Conservation (phyloP, 2,888 invertebrate species). For the Entomobrya multifasciata region DNA sequence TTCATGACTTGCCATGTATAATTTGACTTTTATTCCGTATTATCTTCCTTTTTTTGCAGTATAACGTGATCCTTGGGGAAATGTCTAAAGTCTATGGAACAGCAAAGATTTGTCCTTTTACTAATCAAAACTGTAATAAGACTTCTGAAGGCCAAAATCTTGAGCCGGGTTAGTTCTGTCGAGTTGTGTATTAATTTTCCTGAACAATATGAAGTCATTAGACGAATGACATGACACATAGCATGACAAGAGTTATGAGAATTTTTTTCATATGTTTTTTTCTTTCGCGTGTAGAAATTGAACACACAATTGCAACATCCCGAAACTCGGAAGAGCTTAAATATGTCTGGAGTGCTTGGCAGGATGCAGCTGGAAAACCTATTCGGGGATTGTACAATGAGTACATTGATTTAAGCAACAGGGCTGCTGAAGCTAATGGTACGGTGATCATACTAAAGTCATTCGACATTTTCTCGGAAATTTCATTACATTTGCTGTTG, state of each 20-base stretch:
- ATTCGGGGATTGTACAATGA: conserved; percentile 89
- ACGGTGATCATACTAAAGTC: background rate
- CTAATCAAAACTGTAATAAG: conserved; percentile 82
- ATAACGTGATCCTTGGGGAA: conserved; percentile 82
- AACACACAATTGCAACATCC: conserved; percentile 87
- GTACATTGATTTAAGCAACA: conserved; percentile 90
- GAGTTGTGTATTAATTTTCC: background rate
- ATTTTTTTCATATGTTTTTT: background rate
- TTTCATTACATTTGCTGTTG: too few relatives aligned
- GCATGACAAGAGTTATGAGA: too few relatives aligned
- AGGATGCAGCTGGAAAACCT: conserved; percentile 90
- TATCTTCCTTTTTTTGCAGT: conserved; percentile 76
- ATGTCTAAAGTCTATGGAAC: conserved; percentile 90
- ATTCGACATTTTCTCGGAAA: background rate
- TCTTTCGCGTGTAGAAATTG: conserved; percentile 85
- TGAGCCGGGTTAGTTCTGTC: conserved; percentile 81
- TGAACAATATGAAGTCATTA: background rate
- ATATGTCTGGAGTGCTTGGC: conserved; percentile 91
- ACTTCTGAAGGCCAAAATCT: conserved; percentile 83
- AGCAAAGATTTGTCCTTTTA: conserved; percentile 86
- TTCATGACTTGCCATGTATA: conserved; percentile 1
- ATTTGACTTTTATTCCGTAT: conserved; percentile 1
- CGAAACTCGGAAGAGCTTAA: conserved; percentile 89
- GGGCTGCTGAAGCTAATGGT: conserved; percentile 85
- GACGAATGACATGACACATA: too few relatives aligned